phyloP scores from a whole-genome alignment of 2,888 invertebrate genomes.

The Drosophila tripunctata region DNA sequence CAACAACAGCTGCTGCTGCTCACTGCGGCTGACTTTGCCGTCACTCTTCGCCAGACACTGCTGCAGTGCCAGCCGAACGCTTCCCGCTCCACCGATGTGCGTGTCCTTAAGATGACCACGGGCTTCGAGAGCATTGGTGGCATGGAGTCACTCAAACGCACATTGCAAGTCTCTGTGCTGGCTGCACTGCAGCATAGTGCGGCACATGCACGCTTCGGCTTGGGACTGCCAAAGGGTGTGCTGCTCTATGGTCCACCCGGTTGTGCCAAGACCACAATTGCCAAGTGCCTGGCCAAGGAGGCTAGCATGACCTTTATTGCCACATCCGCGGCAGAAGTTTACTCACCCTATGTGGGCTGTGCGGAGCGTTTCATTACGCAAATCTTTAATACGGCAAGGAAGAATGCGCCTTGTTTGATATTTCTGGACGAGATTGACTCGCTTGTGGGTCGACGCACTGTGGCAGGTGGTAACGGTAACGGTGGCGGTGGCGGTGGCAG shows the following conservation, averaged over 20 bases:
- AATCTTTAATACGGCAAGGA: conserved; percentile 86
- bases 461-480: conserved; percentile 46
- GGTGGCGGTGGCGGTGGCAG: conserved; percentile 63
- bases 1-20: conserved; percentile 68
- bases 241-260: conserved; percentile 88
- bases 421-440: conserved; percentile 88
- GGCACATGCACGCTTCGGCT: conserved; percentile 85
- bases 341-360: conserved; percentile 88
- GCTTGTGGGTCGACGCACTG: conserved; percentile 84
- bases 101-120: conserved; percentile 82
- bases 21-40: conserved; percentile 16
- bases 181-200: conserved; percentile 86
- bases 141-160: conserved; percentile 85
- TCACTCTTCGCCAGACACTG: conserved; percentile 27
- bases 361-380: conserved; percentile 86
- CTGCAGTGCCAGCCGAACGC: conserved; percentile 78
- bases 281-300: conserved; percentile 86
- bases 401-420: conserved; percentile 86
- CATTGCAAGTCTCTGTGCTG: conserved; percentile 85
- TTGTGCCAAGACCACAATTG: conserved; percentile 88
- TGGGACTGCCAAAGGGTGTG: conserved; percentile 86
- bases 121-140: conserved; percentile 86
- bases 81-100: conserved; percentile 84
- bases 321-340: conserved; percentile 87
- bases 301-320: conserved; percentile 86